phyloP scores from a whole-genome alignment of 2,113 vertebrate species.

The Daboia siamensis region DNA sequence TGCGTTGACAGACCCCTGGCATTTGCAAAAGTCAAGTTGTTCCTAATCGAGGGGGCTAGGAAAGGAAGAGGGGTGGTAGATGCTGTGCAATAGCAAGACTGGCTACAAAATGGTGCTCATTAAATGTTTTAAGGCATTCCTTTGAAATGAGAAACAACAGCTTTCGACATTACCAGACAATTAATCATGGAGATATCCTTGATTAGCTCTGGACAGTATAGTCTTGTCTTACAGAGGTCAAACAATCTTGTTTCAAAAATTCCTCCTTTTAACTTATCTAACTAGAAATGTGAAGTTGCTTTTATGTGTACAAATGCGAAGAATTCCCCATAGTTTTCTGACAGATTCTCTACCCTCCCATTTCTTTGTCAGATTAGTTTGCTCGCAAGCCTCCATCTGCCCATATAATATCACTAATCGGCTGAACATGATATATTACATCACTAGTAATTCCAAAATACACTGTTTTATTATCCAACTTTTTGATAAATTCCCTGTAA shows the following conservation, averaged over 20 bases:
- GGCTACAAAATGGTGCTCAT: not conserved
- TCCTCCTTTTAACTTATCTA: slow-evolving; percentile 34
- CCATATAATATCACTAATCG: not conserved
- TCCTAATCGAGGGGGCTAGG: not conserved
- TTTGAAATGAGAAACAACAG: slow-evolving; percentile 40
- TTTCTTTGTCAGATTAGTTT: not conserved
- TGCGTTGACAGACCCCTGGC: not conserved
- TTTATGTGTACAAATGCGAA: not conserved
- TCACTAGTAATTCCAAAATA: not conserved
- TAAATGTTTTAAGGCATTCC: slow-evolving; percentile 11
- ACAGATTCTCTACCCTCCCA: not conserved
- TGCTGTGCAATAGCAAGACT: not conserved
- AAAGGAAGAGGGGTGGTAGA: not conserved
- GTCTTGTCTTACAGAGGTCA: slow-evolving; percentile 46
- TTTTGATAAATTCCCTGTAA: not conserved
- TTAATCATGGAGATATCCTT: slow-evolving; percentile 53
- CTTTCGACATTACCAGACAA: slow-evolving; percentile 45
- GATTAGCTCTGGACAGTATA: slow-evolving; percentile 52
- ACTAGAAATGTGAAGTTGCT: not conserved
- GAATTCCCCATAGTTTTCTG: not conserved
- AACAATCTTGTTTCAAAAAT: slow-evolving; percentile 44
- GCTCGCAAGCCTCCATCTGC: not conserved
- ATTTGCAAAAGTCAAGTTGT: not conserved
- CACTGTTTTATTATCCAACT: not conserved
- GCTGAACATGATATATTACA: not conserved